Conservation (phyloP, 2,888 invertebrate genomes). For the Diadegma fenestrale region DNA sequence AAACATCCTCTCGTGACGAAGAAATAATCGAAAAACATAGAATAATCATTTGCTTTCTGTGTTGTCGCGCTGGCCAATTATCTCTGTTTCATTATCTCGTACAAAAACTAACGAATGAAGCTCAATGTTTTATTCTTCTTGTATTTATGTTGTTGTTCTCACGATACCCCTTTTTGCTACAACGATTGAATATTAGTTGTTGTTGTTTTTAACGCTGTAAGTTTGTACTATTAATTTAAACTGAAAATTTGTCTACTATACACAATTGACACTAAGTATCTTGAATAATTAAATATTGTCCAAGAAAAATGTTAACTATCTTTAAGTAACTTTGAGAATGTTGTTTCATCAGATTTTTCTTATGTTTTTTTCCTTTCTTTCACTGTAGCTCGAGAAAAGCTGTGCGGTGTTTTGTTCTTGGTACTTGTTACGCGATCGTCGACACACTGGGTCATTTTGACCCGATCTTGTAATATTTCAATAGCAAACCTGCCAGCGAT, state of each 20-base stretch:
- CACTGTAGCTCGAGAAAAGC: slow-evolving; percentile 66
- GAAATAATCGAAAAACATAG: slow-evolving; percentile 62
- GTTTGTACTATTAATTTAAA: slow-evolving; percentile 69
- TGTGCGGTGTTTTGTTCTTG: slow-evolving; percentile 48
- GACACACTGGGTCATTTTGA: no score
- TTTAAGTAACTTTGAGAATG: slow-evolving; percentile 77
- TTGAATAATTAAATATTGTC: slow-evolving; percentile 79
- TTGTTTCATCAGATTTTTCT: slow-evolving; percentile 70
- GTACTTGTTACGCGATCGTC: not conserved
- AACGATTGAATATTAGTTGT: slow-evolving; percentile 48
- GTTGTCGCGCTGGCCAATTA: slow-evolving; percentile 56
- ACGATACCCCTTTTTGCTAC: slow-evolving; percentile 58
- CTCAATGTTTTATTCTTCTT: slow-evolving; percentile 42
- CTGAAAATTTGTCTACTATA: slow-evolving; percentile 66
- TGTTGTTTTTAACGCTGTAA: slow-evolving; percentile 46
- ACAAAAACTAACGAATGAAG: slow-evolving; percentile 67
- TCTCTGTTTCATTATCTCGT: slow-evolving; percentile 63
- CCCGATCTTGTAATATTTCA: no score
- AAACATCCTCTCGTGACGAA: slow-evolving; percentile 65
- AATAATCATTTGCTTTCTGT: slow-evolving; percentile 61
- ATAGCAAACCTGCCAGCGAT: no score
- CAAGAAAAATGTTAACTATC: slow-evolving; percentile 79
- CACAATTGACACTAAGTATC: slow-evolving; percentile 77
- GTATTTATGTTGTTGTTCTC: slow-evolving; percentile 36
- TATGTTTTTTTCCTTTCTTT: slow-evolving; percentile 59